phyloP scores from a whole-genome alignment of 2,888 invertebrate species.

The Campopleginae sp. region DNA sequence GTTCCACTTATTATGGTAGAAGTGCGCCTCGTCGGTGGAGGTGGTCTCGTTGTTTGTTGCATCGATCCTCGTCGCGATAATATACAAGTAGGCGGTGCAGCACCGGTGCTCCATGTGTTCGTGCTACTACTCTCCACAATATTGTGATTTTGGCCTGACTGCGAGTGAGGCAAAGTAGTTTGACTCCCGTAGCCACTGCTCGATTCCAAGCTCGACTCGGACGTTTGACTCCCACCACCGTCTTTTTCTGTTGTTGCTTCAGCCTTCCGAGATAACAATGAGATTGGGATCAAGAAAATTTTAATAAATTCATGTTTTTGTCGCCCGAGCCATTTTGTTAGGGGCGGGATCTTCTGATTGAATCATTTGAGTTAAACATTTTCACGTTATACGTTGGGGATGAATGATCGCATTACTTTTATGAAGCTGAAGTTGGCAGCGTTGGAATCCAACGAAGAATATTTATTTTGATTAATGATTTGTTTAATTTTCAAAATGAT shows the following conservation, averaged over 20 bases:
- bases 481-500: too few species aligned
- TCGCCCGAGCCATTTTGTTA: neutral
- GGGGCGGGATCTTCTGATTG: neutral
- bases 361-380: too few species aligned
- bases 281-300: neutral
- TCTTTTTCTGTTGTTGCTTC: slow-evolving; percentile 81
- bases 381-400: too few species aligned
- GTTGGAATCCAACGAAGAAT: too few species aligned
- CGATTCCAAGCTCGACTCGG: slow-evolving; percentile 91
- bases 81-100: slow-evolving; percentile 79
- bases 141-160: slow-evolving; percentile 79
- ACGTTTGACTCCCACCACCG: slow-evolving; percentile 81
- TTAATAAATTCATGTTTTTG: neutral
- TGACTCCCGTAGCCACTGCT: slow-evolving; percentile 92
- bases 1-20: slow-evolving; percentile 88
- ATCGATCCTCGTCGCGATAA: slow-evolving; percentile 86
- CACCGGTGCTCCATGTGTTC: slow-evolving; percentile 76
- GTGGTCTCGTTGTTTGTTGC: slow-evolving; percentile 88
- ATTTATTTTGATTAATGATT: too few species aligned
- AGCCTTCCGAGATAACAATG: slow-evolving; percentile 72
- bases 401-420: too few species aligned
- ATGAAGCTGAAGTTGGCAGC: too few species aligned
- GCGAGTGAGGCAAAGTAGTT: slow-evolving; percentile 87
- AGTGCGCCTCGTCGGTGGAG: slow-evolving; percentile 91
- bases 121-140: slow-evolving; percentile 69